Percentiles rank a stretch among this genome's conserved stretches.
Evolutionary conservation across 2,888 invertebrate genomes (phyloP).

Genomic region (Argyra leucocephala): DNA sequence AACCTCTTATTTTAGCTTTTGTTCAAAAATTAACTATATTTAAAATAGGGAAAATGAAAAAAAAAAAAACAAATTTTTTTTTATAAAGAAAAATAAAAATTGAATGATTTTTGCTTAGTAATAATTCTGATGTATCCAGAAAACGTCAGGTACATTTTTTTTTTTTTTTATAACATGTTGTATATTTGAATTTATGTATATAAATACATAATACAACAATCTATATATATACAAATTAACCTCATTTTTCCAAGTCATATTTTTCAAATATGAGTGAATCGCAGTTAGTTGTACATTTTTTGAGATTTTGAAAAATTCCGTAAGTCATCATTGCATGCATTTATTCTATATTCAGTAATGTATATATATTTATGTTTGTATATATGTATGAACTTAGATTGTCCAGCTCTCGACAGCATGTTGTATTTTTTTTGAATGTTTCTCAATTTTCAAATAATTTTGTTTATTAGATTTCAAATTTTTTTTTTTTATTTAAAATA

Average conservation of each 20-base stretch:
- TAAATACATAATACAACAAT: background rate
- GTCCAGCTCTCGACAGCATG: background rate
- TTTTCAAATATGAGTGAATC: slow-evolving; percentile 2
- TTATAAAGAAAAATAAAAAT: background rate
- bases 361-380: background rate
- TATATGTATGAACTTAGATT: background rate
- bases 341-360: background rate
- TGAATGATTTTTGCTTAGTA: background rate
- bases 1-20: too few relatives aligned
- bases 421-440: background rate
- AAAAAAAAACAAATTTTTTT: too few relatives aligned
- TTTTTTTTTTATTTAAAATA: background rate
- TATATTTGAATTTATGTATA: too few relatives aligned
- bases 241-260: background rate
- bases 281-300: background rate
- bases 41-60: too few relatives aligned
- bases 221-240: background rate
- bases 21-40: too few relatives aligned
- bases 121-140: slow-evolving; percentile 3
- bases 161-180: background rate
- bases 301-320: background rate
- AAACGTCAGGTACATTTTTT: slow-evolving; percentile 2
- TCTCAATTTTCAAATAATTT: background rate
- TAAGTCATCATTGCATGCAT: slow-evolving; percentile 1
- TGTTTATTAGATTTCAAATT: too few relatives aligned